Base-by-base conservation (phyloP, 2,113 vertebrate genomes). In the Leptodactylus fuscus region DNA sequence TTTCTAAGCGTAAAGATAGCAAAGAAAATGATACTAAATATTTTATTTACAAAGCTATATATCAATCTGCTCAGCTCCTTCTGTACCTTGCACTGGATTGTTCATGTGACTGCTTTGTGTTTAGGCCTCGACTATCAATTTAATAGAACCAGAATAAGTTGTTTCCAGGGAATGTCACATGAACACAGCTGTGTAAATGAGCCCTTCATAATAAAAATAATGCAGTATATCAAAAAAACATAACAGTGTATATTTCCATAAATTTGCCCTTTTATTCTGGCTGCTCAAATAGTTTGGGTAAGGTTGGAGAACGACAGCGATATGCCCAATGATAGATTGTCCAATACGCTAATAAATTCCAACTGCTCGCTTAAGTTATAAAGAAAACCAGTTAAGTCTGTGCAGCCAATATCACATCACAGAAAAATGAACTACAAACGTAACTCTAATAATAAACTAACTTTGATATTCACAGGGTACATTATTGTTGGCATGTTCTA, bases 401-500 rank as follows among this genome's bases (percentile, higher is more conserved):
- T 82, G 67, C 32, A 44, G 32, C 15, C 81, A 55, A 51, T 44
- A 73, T 71, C 32, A 41, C 18, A 53, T 82, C n/a, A 24, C 7
- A 82, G n/a, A 73, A 82, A 82, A 82, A 71, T 46, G 51, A 46
- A 74, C 32, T 81, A 44, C 16, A 58, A 44, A 76, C n/a, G 0
- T 75, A 46, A 55, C 71, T 76, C 27, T 22, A 83, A 83, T 70
- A 83, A 83, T 60, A 75, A 60, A 74, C 70, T n/a, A 29, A 36
- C 82, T 76, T 83, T 83, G 29, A 83, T 83, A 83, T 76, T 75
- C 38, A n/a, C 70, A 83, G 73, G 27, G 82, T 83, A 76, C 81
- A 65, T 75, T 76, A 76, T 83, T 62, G 55, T 75, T 83, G 82
- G 70, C 82, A 38, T 51, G 38, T 62, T 75, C 44, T 74, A 58